These are phyloP conservation scores for Natator depressus DNA, from an alignment of 2,113 vertebrate species.

Conservation along the genomic window DNA sequence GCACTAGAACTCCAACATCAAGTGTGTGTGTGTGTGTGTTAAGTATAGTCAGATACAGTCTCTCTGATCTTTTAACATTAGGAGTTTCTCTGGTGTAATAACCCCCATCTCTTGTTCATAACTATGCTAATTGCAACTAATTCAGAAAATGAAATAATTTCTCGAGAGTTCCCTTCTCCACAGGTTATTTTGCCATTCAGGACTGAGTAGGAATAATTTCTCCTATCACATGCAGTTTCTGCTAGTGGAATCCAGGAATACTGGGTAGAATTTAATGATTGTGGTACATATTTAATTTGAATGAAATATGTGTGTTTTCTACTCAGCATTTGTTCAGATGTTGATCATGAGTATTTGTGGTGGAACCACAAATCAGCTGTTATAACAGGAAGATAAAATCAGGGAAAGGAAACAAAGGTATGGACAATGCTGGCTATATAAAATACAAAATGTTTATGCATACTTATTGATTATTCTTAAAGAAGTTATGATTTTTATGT, in stretches of 20 bases:
- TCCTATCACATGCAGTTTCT: background rate
- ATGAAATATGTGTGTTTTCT: background rate
- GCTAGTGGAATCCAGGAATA: background rate
- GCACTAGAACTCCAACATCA: conserved; percentile 7
- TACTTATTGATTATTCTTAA: background rate
- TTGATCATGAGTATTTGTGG: conserved; percentile 21
- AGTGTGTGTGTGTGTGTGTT: background rate
- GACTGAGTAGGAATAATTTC: background rate
- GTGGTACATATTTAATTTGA: background rate
- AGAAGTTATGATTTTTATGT: background rate
- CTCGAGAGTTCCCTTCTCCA: background rate
- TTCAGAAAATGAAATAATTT: conserved; percentile 21
- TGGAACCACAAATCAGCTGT: fast-evolving
- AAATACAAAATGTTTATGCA: fast-evolving
- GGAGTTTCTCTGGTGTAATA: background rate
- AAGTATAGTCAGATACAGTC: background rate
- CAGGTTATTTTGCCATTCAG: conserved; percentile 14
- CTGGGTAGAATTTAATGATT: background rate
- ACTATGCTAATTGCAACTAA: conserved; percentile 29
- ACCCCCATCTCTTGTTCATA: background rate
- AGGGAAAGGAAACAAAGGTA: background rate
- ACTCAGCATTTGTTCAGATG: background rate
- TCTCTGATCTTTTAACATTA: background rate
- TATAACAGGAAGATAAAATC: conserved; percentile 6
- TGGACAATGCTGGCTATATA: background rate